phyloP scores from a whole-genome alignment of 2,888 invertebrate genomes.

The Megastigmus dorsalis region DNA sequence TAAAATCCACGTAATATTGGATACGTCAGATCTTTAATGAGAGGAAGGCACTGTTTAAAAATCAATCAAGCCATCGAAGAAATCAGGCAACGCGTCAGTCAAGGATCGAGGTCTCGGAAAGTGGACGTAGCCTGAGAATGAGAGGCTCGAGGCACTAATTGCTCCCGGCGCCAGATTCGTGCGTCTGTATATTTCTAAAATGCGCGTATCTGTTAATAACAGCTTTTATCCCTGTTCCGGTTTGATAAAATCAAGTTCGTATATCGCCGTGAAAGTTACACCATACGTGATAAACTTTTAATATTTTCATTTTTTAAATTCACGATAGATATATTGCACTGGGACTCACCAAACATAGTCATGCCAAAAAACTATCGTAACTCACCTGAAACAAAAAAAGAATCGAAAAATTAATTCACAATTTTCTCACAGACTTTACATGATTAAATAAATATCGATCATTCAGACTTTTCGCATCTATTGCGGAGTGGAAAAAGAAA shows the following conservation, averaged over 20 bases:
- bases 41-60: too few relatives aligned
- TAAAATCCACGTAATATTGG: too few relatives aligned
- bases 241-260: not conserved
- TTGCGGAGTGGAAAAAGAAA: too few relatives aligned
- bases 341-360: not conserved
- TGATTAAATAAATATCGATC: not conserved
- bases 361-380: not conserved
- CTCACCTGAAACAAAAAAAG: slow-evolving; percentile 42
- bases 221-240: not conserved
- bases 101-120: not conserved
- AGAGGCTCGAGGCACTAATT: slow-evolving; percentile 36
- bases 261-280: not conserved
- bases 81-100: slow-evolving; percentile 5
- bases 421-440: too few relatives aligned
- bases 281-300: too few relatives aligned
- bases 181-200: not conserved
- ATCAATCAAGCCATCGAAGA: slow-evolving; percentile 34
- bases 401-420: not conserved
- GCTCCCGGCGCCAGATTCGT: slow-evolving; percentile 13
- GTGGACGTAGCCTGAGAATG: slow-evolving; percentile 2
- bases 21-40: too few relatives aligned
- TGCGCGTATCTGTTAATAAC: not conserved
- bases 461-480: not conserved
- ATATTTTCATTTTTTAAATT: not conserved
- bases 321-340: not conserved